phyloP scores from a whole-genome alignment of 2,113 vertebrate genomes.

The Willisornis vidua region DNA sequence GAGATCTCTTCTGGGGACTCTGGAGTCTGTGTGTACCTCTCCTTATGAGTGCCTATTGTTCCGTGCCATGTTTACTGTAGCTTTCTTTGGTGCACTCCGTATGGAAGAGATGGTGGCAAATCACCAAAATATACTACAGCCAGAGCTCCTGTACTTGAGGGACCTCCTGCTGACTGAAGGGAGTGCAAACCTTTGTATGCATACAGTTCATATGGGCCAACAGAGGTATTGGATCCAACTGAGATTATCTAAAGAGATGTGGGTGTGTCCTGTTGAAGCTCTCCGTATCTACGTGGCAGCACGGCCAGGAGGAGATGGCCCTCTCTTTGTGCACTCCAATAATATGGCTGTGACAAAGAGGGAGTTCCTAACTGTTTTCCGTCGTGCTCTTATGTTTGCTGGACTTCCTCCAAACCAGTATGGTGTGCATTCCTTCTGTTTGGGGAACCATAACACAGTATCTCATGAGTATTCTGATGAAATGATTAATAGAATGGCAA shows the following conservation, averaged over 20 bases:
- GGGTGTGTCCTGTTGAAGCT: constrained; percentile 35
- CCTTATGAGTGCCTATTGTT: constrained; percentile 28
- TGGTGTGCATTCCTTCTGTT: background rate
- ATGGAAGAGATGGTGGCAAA: constrained; percentile 7
- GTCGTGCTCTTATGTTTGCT: background rate
- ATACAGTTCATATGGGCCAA: background rate
- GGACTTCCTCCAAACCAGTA: background rate
- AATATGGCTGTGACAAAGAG: background rate
- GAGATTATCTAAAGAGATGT: background rate
- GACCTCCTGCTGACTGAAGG: background rate
- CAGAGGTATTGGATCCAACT: background rate
- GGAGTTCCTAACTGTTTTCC: constrained; percentile 7
- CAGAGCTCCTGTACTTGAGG: background rate
- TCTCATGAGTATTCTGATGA: background rate
- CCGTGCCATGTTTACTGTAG: constrained; percentile 20
- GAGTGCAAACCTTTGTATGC: background rate
- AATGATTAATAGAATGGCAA: background rate
- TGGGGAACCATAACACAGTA: background rate
- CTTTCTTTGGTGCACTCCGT: background rate
- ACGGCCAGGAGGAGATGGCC: background rate
- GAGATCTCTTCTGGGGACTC: constrained; percentile 12
- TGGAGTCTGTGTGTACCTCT: constrained; percentile 29
- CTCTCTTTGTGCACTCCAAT: background rate
- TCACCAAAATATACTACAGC: background rate
- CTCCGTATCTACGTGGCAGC: background rate